Evolutionary conservation across 1,140 invertebrate species (phyloP), one percentile per base, ranked within the genome.

Genomic region (Maniola jurtina): DNA sequence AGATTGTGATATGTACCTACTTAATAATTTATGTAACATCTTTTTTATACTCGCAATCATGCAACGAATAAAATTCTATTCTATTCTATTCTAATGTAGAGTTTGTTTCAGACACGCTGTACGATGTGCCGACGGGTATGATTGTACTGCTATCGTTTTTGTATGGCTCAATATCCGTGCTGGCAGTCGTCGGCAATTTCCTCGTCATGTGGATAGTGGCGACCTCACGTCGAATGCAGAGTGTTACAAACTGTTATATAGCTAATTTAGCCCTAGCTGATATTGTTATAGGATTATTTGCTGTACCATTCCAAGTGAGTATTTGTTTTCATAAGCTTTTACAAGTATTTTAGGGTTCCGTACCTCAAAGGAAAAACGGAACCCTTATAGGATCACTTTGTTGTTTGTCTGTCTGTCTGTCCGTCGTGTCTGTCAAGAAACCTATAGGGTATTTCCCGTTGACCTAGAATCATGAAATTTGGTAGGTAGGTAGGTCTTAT

Each of bases 201-300:
- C 88, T 97, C 6, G 96, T 97, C 8, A 96, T 97, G 77, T 95
- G 95, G 93, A 94, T 97, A 42, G 94, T 97, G 5, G 92, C 94
- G 0, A 94, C 94, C 0, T 94, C 94, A 6, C 83, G 92, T 10
- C 89, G 94, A 25, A 96, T 96, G 95, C 95, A 96, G 61, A 96
- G 94, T 55, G 95, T 96, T 61, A 96, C 95, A 16, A 96, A 96
- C 81, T 95, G 94, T 76, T 96, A 95, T 86, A 96, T 97, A 55
- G 94, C 95, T 1, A 96, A 96, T 86, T 86, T 96, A 67, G 95
- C 95, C 5, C 82, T 96, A 63, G 95, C 95, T 11, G 95, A 96
- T 79, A 95, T 96, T 67, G 93, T 96, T 61, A 96, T 96, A 80
- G 95, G 94, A 65, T 85, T 96, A 42, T 96, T 96, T 75, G 93